Evolutionary conservation across 2,113 vertebrate species (phyloP).

Genomic region (Tragelaphus strepsiceros): DNA sequence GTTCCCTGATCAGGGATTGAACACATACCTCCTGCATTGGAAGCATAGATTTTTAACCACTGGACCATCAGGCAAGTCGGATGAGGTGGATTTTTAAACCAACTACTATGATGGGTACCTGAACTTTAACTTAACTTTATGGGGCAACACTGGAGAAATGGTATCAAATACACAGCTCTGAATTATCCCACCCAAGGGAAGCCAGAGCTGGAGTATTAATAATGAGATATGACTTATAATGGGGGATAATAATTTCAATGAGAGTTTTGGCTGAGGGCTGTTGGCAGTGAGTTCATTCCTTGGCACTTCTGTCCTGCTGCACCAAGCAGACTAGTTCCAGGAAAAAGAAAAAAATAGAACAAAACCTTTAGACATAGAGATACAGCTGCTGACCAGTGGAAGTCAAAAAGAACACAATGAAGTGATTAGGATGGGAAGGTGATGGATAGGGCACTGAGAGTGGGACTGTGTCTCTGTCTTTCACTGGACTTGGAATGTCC

Average conservation of each 20-base stretch:
- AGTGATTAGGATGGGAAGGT: neutral
- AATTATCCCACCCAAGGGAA: neutral
- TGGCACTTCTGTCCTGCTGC: neutral
- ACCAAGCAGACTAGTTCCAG: neutral
- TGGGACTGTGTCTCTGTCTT: neutral
- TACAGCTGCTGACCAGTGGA: neutral
- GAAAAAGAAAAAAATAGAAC: fast-evolving
- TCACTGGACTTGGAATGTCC: neutral
- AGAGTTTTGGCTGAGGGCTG: neutral
- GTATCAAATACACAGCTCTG: neutral
- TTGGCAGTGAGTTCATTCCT: neutral
- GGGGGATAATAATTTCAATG: neutral
- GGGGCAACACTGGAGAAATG: neutral
- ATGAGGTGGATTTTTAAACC: neutral
- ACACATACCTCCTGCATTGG: neutral
- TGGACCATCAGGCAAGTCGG: neutral
- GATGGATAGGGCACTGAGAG: neutral
- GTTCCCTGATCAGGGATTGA: neutral
- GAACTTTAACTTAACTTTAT: neutral
- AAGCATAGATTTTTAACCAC: neutral
- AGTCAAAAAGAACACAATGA: neutral
- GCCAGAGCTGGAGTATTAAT: neutral
- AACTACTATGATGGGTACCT: neutral
- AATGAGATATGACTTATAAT: conserved; percentile 9
- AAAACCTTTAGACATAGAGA: neutral